Percentiles rank a stretch among this genome's conserved stretches.
Conservation (phyloP, 2,888 invertebrate genomes). For the Melolontha melolontha region DNA sequence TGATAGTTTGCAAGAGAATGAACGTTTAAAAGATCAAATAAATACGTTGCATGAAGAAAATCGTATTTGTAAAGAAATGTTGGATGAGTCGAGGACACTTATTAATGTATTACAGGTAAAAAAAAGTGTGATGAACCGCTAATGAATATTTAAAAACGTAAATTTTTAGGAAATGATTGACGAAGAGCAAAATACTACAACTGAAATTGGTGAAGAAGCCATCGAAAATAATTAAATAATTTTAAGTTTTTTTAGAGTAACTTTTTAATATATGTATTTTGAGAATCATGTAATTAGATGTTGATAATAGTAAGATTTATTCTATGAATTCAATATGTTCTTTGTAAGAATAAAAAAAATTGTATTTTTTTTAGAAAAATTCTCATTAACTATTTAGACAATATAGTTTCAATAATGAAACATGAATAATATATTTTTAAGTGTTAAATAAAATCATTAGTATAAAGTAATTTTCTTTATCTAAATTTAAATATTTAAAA, state of each 20-base stretch:
- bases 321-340: slow-evolving; percentile 8
- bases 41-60: slow-evolving; percentile 70
- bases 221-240: slow-evolving; percentile 39
- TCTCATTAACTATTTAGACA: no score
- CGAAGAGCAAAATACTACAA: slow-evolving; percentile 68
- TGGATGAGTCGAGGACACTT: slow-evolving; percentile 79
- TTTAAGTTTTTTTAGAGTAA: slow-evolving; percentile 4
- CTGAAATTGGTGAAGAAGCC: slow-evolving; percentile 54
- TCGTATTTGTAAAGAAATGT: slow-evolving; percentile 75
- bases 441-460: no score
- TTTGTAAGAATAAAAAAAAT: slow-evolving; percentile 8
- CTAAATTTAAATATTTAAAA: no score
- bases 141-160: slow-evolving; percentile 10
- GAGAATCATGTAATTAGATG: background rate
- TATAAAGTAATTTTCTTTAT: no score
- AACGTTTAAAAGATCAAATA: slow-evolving; percentile 69
- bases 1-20: slow-evolving; percentile 80
- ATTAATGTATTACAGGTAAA: slow-evolving; percentile 80
- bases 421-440: no score
- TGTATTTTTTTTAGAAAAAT: slow-evolving; percentile 11
- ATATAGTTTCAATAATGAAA: no score
- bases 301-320: background rate
- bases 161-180: slow-evolving; percentile 73
- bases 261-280: slow-evolving; percentile 6
- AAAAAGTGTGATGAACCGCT: slow-evolving; percentile 30